Conservation (phyloP, 2,113 vertebrate genomes). For the Tamias sibiricus region DNA sequence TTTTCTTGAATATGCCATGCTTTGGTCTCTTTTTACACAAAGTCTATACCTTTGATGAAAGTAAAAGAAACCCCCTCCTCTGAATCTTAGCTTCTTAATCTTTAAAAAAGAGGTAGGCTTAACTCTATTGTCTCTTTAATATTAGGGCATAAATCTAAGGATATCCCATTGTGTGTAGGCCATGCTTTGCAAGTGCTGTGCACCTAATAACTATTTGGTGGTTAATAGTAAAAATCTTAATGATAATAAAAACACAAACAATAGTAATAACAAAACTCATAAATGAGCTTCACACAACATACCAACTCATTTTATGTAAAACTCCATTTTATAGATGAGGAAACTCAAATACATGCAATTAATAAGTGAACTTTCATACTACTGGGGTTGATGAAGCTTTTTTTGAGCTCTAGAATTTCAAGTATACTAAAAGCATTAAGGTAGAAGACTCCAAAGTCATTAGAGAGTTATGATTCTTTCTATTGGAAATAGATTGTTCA, state of each 20-base stretch:
- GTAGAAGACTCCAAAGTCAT: neutral
- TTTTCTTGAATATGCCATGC: neutral
- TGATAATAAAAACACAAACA: neutral
- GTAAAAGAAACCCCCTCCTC: neutral
- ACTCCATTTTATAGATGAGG: neutral
- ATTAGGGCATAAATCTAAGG: neutral
- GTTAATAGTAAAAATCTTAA: neutral
- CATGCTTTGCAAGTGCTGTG: neutral
- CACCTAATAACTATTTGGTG: neutral
- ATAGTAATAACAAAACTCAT: neutral
- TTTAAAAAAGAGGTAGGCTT: neutral
- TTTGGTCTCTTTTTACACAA: neutral
- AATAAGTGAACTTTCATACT: neutral
- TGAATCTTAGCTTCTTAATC: neutral
- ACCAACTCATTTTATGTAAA: neutral
- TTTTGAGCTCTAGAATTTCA: neutral
- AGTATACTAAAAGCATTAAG: neutral
- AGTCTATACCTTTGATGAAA: neutral
- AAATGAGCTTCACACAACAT: neutral
- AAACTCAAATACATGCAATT: neutral
- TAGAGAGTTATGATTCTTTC: neutral
- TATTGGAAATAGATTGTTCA: neutral
- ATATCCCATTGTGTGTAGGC: neutral
- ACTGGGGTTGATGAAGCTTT: neutral
- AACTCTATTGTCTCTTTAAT: neutral